Conservation (phyloP, 2,888 invertebrate species). For the Crioceris asparagi region DNA sequence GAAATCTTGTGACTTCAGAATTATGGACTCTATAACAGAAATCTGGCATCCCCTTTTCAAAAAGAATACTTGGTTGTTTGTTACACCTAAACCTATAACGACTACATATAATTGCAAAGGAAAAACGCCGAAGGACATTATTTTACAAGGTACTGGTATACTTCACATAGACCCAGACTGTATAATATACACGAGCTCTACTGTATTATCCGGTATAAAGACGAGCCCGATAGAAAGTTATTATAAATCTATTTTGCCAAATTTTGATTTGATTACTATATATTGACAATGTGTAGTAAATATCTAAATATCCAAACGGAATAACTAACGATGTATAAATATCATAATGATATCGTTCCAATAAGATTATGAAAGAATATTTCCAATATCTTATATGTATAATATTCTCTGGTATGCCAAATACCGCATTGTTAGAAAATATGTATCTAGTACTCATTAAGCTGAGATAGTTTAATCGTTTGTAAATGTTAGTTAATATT, state of each 20-base stretch:
- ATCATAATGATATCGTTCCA: too few species aligned
- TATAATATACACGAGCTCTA: slow-evolving; percentile 1
- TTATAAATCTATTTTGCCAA: slow-evolving; percentile 1
- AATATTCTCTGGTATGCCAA: too few species aligned
- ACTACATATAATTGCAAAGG: slow-evolving; percentile 4
- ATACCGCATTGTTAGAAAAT: too few species aligned
- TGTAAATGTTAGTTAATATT: too few species aligned
- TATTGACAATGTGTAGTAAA: too few species aligned
- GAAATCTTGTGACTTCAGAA: slow-evolving; percentile 4
- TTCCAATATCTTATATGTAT: too few species aligned
- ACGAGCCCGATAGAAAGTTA: not conserved
- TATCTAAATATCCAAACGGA: too few species aligned
- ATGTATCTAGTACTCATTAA: too few species aligned
- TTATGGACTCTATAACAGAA: not conserved
- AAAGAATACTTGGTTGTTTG: slow-evolving; percentile 5
- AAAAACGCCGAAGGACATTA: not conserved
- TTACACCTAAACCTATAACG: not conserved
- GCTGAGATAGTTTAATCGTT: too few species aligned
- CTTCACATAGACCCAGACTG: not conserved
- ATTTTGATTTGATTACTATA: too few species aligned
- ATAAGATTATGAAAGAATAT: too few species aligned
- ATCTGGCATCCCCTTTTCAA: slow-evolving; percentile 6
- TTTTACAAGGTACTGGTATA: not conserved
- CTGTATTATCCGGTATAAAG: not conserved
- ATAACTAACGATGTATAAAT: too few species aligned